Evolutionary conservation across 2,888 invertebrate genomes (phyloP).

Genomic region (Charanyca ferruginea): DNA sequence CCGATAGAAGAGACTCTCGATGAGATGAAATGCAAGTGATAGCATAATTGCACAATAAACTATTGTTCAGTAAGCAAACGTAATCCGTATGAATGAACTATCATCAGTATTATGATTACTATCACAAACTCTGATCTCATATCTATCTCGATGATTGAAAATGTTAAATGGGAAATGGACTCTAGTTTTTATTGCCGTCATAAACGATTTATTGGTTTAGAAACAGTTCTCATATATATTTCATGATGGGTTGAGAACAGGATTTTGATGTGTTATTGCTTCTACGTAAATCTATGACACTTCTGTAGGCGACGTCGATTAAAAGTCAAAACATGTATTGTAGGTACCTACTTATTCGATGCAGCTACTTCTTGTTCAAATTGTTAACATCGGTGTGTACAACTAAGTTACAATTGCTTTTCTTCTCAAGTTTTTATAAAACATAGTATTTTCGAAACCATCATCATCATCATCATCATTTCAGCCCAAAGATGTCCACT

Average conservation of each 20-base stretch:
- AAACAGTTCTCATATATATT: slow-evolving; percentile 51
- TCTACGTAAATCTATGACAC: slow-evolving; percentile 13
- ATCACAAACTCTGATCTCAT: slow-evolving; percentile 69
- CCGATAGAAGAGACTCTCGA: slow-evolving; percentile 75
- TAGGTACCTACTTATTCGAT: too few species aligned
- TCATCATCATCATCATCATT: too few species aligned
- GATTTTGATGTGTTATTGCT: slow-evolving; percentile 20
- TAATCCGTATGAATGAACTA: slow-evolving; percentile 84
- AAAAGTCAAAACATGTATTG: too few species aligned
- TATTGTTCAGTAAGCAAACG: slow-evolving; percentile 81
- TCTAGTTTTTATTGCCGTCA: slow-evolving; percentile 68
- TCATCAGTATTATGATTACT: slow-evolving; percentile 77
- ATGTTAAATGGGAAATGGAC: slow-evolving; percentile 67
- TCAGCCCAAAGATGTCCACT: too few species aligned
- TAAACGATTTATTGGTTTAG: slow-evolving; percentile 75
- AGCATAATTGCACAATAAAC: slow-evolving; percentile 87
- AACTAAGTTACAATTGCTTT: too few species aligned
- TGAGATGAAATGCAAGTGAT: slow-evolving; percentile 86
- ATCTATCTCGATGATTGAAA: slow-evolving; percentile 74
- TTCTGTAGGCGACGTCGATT: not conserved
- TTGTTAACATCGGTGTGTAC: too few species aligned
- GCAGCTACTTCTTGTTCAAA: too few species aligned
- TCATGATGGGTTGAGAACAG: slow-evolving; percentile 25
- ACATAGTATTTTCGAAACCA: too few species aligned
- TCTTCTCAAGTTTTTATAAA: too few species aligned